phyloP scores from a whole-genome alignment of 35 echinoderm and acorn worm species.

The Apostichopus japonicus region DNA sequence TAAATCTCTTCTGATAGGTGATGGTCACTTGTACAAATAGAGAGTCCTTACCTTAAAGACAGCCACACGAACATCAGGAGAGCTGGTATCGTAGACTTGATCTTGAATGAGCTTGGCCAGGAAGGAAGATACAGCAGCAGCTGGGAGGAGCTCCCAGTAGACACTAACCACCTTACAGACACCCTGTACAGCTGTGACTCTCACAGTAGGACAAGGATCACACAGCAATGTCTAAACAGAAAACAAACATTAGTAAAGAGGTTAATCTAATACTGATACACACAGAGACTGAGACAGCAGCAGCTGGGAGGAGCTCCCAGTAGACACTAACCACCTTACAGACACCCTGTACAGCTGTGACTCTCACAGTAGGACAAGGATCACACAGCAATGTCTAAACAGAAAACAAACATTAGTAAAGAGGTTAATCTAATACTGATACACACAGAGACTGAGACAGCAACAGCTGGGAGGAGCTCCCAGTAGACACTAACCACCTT shows the following conservation, averaged over 20 bases:
- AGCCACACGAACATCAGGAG: conserved; percentile 79
- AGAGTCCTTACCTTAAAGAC: conserved; percentile 84
- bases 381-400: conserved; percentile 77
- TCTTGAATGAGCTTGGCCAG: conserved; percentile 85
- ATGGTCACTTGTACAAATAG: background rate
- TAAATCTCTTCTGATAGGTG: background rate
- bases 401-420: background rate
- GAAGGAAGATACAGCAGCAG: conserved; percentile 63
- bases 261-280: too few species aligned
- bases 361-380: conserved; percentile 79
- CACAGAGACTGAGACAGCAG: too few species aligned
- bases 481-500: too few species aligned
- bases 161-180: conserved; percentile 80
- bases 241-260: background rate
- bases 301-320: too few species aligned
- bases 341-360: conserved; percentile 86
- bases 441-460: too few species aligned
- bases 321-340: conserved; percentile 73
- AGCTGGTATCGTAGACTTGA: conserved; percentile 76
- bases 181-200: conserved; percentile 86
- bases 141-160: conserved; percentile 96
- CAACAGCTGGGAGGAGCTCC: too few species aligned
- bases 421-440: too few species aligned
- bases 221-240: conserved; percentile 65
- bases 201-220: conserved; percentile 83